phyloP scores from a whole-genome alignment of 2,888 invertebrate genomes.

The Limnephilus auricula region DNA sequence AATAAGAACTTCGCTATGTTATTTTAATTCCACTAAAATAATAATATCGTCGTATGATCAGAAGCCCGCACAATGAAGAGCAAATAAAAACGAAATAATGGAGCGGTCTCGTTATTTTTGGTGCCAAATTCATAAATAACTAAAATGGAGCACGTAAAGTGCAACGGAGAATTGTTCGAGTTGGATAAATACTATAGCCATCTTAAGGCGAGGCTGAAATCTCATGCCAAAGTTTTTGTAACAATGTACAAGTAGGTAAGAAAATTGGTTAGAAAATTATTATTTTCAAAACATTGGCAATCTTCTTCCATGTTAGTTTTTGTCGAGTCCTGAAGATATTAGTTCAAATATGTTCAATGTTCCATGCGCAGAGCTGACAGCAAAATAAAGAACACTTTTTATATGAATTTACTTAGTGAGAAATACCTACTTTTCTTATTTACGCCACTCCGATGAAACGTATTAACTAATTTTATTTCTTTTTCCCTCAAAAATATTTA shows the following conservation, averaged over 20 bases:
- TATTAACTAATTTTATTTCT: too few relatives aligned
- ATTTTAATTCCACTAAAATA: background rate
- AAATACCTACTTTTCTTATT: background rate
- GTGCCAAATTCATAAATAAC: constrained; percentile 12
- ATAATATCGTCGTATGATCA: background rate
- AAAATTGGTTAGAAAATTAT: background rate
- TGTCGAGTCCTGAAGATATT: background rate
- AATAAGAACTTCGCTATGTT: background rate
- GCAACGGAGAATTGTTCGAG: background rate
- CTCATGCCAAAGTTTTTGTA: constrained; percentile 14
- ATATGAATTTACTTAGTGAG: background rate
- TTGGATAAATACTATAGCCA: background rate
- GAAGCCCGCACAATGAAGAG: background rate
- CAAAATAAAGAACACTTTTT: background rate
- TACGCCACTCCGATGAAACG: too few relatives aligned
- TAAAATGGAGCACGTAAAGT: constrained; percentile 7
- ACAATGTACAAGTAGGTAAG: background rate
- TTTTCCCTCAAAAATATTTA: background rate
- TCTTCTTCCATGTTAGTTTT: background rate
- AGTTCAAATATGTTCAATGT: background rate
- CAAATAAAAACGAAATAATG: background rate
- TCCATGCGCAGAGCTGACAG: background rate
- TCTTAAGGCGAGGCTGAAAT: constrained; percentile 9
- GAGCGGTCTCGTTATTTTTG: background rate
- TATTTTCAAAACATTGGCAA: background rate